phyloP scores from a whole-genome alignment of 2,888 invertebrate species.

The Stegana nigrithorax region DNA sequence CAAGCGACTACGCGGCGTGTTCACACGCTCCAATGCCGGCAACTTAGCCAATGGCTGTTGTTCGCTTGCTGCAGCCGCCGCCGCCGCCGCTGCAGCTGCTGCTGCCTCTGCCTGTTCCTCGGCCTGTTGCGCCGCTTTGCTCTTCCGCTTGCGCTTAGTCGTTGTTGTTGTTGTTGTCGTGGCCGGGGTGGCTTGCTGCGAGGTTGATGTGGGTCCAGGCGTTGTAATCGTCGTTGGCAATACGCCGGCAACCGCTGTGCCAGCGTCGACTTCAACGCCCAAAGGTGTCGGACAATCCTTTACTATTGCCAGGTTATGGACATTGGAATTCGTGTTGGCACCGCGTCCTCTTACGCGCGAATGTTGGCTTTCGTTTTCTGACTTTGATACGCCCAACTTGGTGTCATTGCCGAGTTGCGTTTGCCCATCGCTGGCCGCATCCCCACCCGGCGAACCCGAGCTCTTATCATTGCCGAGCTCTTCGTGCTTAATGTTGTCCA shows the following conservation, averaged over 20 bases:
- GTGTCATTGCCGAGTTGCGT: slow-evolving; percentile 59
- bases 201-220: slow-evolving; percentile 42
- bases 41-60: slow-evolving; percentile 53
- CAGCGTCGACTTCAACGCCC: slow-evolving; percentile 51
- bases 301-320: slow-evolving; percentile 54
- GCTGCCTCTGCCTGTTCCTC: slow-evolving; percentile 63
- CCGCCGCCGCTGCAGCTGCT: slow-evolving; percentile 20
- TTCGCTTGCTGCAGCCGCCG: slow-evolving; percentile 14
- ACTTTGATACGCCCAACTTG: slow-evolving; percentile 68
- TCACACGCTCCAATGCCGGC: slow-evolving; percentile 65
- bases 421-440: slow-evolving; percentile 72
- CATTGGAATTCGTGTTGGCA: slow-evolving; percentile 53
- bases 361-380: slow-evolving; percentile 62
- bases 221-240: slow-evolving; percentile 51
- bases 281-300: slow-evolving; percentile 58
- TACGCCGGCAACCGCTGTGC: slow-evolving; percentile 28
- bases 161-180: slow-evolving; percentile 38
- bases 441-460: slow-evolving; percentile 90
- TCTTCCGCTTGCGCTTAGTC: slow-evolving; percentile 74
- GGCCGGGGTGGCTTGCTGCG: slow-evolving; percentile 21
- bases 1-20: slow-evolving; percentile 63
- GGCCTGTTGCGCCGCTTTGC: slow-evolving; percentile 66
- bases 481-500: slow-evolving; percentile 81
- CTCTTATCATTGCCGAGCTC: slow-evolving; percentile 79
- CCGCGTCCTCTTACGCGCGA: slow-evolving; percentile 58